Base-by-base conservation (phyloP, 2,797 vertebrate species). In the Ctenochaetus hawaiiensis region DNA sequence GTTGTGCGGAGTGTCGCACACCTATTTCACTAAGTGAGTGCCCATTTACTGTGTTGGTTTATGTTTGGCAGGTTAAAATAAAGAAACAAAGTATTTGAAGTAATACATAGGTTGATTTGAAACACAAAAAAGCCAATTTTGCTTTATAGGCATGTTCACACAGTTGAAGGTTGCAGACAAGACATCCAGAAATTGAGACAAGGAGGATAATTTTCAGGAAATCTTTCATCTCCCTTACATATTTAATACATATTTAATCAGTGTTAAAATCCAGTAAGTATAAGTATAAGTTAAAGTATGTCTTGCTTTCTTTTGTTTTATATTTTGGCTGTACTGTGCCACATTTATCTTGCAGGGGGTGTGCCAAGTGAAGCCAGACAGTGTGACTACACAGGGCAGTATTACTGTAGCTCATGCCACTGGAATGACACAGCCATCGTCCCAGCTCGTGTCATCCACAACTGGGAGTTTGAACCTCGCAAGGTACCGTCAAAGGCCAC, bases 311-410 rank as follows among this genome's bases (percentile, higher is more conserved):
- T 1, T 23, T 64, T 72, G 43, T 23, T 56, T 76, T 47, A 56
- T 34, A 37, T 41, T 80, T 67, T 71, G 57, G 54, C 17, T 80
- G 8, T 41, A 52, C 22, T 65, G 26, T 67, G 13, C 14, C 37
- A 18, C 22, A 1, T 91, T 66, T 77, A 20, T 73, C 13, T 64
- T 72, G 0, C 75, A 99, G 98, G 97, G 18, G 97, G 97, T 0
- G 95, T 98, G 66, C 97, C 97, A 5, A 96, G 94, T 6, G 98
- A 99, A 91, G 98, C 97, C 18, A 93, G 98, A 56, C 98, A 98
- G 92, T 99, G 98, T 26, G 98, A 99, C 93, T 99, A 99, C 91
- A 98, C 97, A 0, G 98, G 98, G 30, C 98, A 97, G 83, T 99
- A 99, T 92, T 99, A 98, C 94, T 99, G 98, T 91, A 96, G 94